phyloP scores from a whole-genome alignment of 2,888 invertebrate genomes.

The Caenorhabditis auriculariae region DNA sequence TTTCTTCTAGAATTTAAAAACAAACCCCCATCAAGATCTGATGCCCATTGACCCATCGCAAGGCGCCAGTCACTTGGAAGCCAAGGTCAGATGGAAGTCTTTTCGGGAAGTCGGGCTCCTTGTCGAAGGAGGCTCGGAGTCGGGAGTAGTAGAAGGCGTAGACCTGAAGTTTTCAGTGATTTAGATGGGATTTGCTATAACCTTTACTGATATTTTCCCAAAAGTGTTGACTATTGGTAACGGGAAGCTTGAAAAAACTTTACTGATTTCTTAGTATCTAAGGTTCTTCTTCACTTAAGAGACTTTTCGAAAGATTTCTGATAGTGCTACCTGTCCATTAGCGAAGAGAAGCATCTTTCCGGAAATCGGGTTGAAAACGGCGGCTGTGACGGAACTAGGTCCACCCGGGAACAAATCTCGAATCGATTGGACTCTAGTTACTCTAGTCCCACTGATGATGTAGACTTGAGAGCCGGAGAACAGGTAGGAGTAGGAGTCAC shows the following conservation, averaged over 20 bases:
- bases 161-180: too few species aligned
- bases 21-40: slow-evolving; percentile 53
- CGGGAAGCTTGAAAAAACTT: too few species aligned
- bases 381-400: slow-evolving; percentile 36
- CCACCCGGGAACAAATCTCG: slow-evolving; percentile 41
- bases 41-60: slow-evolving; percentile 58
- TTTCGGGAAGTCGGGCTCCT: slow-evolving; percentile 55
- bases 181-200: too few species aligned
- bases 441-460: slow-evolving; percentile 34
- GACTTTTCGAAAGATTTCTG: neutral
- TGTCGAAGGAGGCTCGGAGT: slow-evolving; percentile 37
- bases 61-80: slow-evolving; percentile 50
- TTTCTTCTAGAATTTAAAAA: neutral
- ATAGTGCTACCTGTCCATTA: slow-evolving; percentile 27
- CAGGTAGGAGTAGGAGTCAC: slow-evolving; percentile 43
- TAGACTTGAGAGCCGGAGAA: slow-evolving; percentile 53
- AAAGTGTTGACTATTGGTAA: too few species aligned
- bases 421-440: slow-evolving; percentile 37
- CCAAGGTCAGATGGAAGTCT: slow-evolving; percentile 43
- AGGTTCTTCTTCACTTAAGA: neutral
- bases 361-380: slow-evolving; percentile 41
- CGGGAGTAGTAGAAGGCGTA: slow-evolving; percentile 51
- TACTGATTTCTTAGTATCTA: neutral
- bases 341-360: slow-evolving; percentile 51
- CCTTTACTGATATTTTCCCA: too few species aligned